phyloP scores from a whole-genome alignment of 2,113 vertebrate species.

The Excalfactoria chinensis region DNA sequence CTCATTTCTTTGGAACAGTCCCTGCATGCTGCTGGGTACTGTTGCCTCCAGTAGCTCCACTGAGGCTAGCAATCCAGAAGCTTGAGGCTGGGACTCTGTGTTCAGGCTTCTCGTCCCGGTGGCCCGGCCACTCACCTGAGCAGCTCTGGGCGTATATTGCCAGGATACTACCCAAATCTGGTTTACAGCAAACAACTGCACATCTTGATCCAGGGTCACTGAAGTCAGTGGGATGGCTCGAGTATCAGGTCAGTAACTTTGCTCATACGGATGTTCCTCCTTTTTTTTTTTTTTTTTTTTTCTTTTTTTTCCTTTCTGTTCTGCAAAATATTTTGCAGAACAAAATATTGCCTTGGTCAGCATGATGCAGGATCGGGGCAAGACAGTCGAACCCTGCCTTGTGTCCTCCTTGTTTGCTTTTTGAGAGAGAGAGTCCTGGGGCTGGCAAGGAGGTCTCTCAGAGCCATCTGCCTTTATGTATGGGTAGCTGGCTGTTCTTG shows the following conservation, averaged over 20 bases:
- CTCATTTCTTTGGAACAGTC: background rate
- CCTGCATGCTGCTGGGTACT: background rate
- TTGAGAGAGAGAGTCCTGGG: background rate
- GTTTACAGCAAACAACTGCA: background rate
- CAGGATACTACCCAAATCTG: background rate
- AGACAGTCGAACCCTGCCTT: background rate
- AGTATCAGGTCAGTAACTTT: conserved; percentile 25
- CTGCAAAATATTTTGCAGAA: background rate
- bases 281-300: background rate
- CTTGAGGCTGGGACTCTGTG: background rate
- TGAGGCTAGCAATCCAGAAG: background rate
- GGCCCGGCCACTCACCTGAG: background rate
- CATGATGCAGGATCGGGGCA: fast-evolving
- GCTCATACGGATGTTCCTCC: background rate
- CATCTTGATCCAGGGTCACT: background rate
- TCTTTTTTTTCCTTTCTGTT: background rate
- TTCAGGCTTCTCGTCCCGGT: fast-evolving
- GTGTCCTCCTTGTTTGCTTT: background rate
- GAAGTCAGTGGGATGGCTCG: background rate
- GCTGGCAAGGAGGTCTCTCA: background rate
- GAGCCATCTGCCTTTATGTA: background rate
- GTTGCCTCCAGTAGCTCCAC: background rate
- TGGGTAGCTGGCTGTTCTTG: background rate
- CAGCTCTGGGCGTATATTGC: background rate
- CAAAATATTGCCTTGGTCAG: background rate